A percentile compares a stretch with the other conserved stretches of the same genome.
phyloP scores from a whole-genome alignment of 2,113 vertebrate genomes.

The Cervus canadensis region DNA sequence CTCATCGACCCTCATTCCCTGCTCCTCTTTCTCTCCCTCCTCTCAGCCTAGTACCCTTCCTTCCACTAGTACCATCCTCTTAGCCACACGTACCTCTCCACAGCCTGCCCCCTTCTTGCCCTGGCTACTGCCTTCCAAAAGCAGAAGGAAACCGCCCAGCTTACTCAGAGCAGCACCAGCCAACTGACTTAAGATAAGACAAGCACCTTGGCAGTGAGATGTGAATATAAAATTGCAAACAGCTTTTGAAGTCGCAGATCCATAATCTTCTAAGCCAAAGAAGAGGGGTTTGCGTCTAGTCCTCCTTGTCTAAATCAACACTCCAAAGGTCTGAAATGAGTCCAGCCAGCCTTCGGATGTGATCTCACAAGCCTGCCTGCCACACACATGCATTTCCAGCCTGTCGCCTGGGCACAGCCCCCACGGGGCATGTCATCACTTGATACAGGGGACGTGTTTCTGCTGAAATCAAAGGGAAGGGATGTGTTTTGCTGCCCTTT shows the following conservation, averaged over 20 bases:
- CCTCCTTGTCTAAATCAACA: conserved; percentile 40
- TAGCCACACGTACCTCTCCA: not conserved
- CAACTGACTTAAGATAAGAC: conserved; percentile 62
- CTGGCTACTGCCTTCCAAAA: not conserved
- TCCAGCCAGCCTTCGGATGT: conserved; percentile 47
- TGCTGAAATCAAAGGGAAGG: conserved; percentile 39
- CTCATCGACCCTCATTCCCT: not conserved
- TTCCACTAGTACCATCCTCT: not conserved
- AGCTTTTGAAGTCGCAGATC: conserved; percentile 68
- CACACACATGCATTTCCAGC: conserved; percentile 52
- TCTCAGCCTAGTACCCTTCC: not conserved
- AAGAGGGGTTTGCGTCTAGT: conserved; percentile 19
- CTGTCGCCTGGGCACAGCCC: not conserved
- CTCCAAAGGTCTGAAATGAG: conserved; percentile 43
- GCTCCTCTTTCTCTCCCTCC: not conserved
- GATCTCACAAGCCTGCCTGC: conserved; percentile 61
- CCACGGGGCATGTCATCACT: conserved; percentile 42
- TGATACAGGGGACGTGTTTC: not conserved
- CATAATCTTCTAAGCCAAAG: conserved; percentile 58
- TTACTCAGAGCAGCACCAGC: conserved; percentile 33
- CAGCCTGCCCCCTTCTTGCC: not conserved
- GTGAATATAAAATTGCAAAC: conserved; percentile 53
- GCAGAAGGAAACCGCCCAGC: conserved; percentile 13
- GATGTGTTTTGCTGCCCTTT: conserved; percentile 23
- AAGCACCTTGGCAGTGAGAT: conserved; percentile 64